phyloP scores from a whole-genome alignment of 2,888 invertebrate genomes.

The Plagiodera versicolora region DNA sequence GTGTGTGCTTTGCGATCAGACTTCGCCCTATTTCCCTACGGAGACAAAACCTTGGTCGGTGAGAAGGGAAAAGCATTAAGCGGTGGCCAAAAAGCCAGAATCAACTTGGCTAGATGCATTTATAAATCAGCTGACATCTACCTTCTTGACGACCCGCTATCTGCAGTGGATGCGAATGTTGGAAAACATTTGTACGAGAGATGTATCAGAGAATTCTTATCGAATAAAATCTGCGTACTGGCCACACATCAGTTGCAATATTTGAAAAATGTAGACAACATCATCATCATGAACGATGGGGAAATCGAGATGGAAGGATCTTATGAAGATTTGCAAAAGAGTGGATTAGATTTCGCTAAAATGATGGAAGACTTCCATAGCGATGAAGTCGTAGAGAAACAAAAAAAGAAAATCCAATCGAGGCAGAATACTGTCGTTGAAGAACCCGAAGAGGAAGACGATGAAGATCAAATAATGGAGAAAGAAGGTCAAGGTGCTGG shows the following conservation, averaged over 20 bases:
- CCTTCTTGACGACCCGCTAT: slow-evolving; percentile 78
- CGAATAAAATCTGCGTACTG: slow-evolving; percentile 64
- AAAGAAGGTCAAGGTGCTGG: slow-evolving; percentile 48
- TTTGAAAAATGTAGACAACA: slow-evolving; percentile 49
- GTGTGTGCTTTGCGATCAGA: slow-evolving; percentile 70
- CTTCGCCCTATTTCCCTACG: slow-evolving; percentile 72
- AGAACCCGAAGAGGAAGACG: slow-evolving; percentile 26
- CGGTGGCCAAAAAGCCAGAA: slow-evolving; percentile 83
- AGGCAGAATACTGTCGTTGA: slow-evolving; percentile 48
- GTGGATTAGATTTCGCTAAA: slow-evolving; percentile 55
- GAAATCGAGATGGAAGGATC: slow-evolving; percentile 56
- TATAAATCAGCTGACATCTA: slow-evolving; percentile 80
- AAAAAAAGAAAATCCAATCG: slow-evolving; percentile 44
- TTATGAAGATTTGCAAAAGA: slow-evolving; percentile 54
- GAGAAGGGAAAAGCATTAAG: slow-evolving; percentile 80
- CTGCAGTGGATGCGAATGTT: slow-evolving; percentile 79
- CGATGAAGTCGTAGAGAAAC: slow-evolving; percentile 45
- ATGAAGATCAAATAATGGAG: slow-evolving; percentile 44
- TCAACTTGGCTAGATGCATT: slow-evolving; percentile 76
- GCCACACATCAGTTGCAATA: slow-evolving; percentile 74
- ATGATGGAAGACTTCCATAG: slow-evolving; percentile 37
- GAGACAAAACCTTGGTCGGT: slow-evolving; percentile 78
- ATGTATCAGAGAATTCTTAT: slow-evolving; percentile 66
- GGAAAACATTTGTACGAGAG: slow-evolving; percentile 72
- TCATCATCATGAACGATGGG: slow-evolving; percentile 55